phyloP scores from a whole-genome alignment of 1,140 invertebrate genomes.

The Bombus pyrosoma region DNA sequence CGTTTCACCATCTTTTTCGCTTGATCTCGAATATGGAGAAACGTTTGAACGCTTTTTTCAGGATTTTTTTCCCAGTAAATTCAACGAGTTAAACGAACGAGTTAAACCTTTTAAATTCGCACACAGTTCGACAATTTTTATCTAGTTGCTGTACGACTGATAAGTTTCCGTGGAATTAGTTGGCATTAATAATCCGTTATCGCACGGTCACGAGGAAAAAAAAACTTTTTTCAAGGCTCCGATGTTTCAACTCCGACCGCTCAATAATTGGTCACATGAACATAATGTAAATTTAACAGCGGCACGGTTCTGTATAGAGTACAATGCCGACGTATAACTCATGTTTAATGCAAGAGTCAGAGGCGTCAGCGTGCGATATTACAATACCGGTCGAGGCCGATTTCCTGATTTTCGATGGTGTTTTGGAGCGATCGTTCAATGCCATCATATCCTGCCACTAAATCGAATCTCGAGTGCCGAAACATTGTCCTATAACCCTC shows the following conservation, averaged over 20 bases:
- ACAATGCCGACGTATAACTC: slow-evolving; percentile 67
- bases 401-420: slow-evolving; percentile 50
- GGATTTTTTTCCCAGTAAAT: not conserved
- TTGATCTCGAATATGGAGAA: not conserved
- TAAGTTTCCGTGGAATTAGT: not conserved
- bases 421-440: slow-evolving; percentile 50
- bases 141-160: not conserved
- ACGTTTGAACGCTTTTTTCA: not conserved
- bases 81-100: not conserved
- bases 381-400: slow-evolving; percentile 52
- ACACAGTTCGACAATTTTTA: not conserved
- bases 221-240: not conserved
- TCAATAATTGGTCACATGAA: slow-evolving; percentile 63
- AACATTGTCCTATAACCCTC: not conserved
- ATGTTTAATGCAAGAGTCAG: slow-evolving; percentile 69
- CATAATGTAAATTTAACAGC: slow-evolving; percentile 67
- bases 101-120: not conserved
- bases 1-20: slow-evolving; percentile 14
- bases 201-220: not conserved
- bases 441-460: slow-evolving; percentile 17
- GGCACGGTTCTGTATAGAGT: slow-evolving; percentile 41
- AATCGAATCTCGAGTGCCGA: slow-evolving; percentile 10
- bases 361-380: slow-evolving; percentile 67
- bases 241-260: slow-evolving; percentile 28
- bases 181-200: not conserved